Evolutionary conservation across 2,113 vertebrate genomes (phyloP), one percentile per base, ranked within the genome.

Genomic region (Mesoclemmys tuberculata): DNA sequence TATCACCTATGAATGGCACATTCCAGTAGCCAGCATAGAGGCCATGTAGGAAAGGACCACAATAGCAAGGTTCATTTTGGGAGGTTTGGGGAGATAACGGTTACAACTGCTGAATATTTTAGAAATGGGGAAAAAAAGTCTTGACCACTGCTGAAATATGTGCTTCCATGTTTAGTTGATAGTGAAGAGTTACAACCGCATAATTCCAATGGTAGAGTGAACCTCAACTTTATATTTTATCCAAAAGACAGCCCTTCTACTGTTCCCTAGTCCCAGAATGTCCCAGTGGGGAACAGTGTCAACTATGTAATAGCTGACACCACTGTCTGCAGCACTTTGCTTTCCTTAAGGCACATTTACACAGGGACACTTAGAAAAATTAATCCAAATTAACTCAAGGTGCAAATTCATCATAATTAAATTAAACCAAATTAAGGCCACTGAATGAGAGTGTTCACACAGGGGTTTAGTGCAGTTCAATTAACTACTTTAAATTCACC

Each of bases 331-430:
- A 81, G 27, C 93, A 9, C 11, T n/a, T 84, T 19, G n/a, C 24
- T 87, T 92, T 89, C 16, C 2, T 4, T 19, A 55, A 90, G 51
- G 79, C 58, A 22, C 26, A 22, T 22, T 19, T 71, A 71, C 64
- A 38, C 35, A 71, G n/a, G 31, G n/a, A 71, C 83, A 44, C 51
- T 79, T 18, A 61, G 14, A 41, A 85, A 85, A 87, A 81, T 61
- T 87, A 18, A 95, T 87, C 21, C 0, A 0, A 91, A 91, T 51
- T 81, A 95, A 96, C 5, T 1, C 85, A 94, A 97, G 86, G 79
- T 95, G 90, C 95, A 89, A 95, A 96, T 95, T 93, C 90, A 96
- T 79, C 75, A 58, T 75, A 93, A 87, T 85, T 46, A 90, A 91
- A 94, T 83, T 71, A 75, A 82, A 91, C 88, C 38, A 93, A 91